Evolutionary conservation across 2,113 vertebrate genomes (phyloP).

Genomic region (Rhinolophus ferrumequinum): DNA sequence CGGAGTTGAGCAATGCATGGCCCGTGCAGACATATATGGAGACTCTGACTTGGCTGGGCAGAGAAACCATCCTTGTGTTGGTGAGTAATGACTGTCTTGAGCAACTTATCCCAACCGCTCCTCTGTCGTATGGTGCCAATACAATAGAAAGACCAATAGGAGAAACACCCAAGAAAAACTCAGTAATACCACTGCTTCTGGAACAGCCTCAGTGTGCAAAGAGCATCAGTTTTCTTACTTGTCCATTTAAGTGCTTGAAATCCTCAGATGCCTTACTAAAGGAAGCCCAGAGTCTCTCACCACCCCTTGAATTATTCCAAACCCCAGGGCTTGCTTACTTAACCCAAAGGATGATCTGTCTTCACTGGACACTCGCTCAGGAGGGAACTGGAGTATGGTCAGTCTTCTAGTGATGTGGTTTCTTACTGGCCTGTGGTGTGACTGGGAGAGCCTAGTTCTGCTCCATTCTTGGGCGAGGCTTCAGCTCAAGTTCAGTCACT

Average conservation of each 20-base stretch:
- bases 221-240: conserved; percentile 26
- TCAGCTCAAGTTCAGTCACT: neutral
- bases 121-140: neutral
- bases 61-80: neutral
- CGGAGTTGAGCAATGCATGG: neutral
- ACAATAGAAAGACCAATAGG: neutral
- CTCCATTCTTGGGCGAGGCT: neutral
- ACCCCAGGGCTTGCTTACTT: neutral
- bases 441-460: neutral
- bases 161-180: conserved; percentile 1
- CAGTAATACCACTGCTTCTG: neutral
- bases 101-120: neutral
- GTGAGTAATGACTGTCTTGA: neutral
- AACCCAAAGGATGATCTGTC: neutral
- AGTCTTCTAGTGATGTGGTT: neutral
- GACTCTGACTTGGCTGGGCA: neutral
- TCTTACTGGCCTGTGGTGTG: neutral
- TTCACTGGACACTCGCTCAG: neutral
- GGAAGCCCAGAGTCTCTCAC: neutral
- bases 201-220: neutral
- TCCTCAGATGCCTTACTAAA: neutral
- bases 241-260: neutral
- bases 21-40: neutral
- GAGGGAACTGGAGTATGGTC: neutral
- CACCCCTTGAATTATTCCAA: neutral